A percentile compares a stretch with the other conserved stretches of the same genome.
These are phyloP conservation scores for Poeciliopsis presidionis DNA, from an alignment of 2,797 vertebrate species.

Conservation along the genomic window DNA sequence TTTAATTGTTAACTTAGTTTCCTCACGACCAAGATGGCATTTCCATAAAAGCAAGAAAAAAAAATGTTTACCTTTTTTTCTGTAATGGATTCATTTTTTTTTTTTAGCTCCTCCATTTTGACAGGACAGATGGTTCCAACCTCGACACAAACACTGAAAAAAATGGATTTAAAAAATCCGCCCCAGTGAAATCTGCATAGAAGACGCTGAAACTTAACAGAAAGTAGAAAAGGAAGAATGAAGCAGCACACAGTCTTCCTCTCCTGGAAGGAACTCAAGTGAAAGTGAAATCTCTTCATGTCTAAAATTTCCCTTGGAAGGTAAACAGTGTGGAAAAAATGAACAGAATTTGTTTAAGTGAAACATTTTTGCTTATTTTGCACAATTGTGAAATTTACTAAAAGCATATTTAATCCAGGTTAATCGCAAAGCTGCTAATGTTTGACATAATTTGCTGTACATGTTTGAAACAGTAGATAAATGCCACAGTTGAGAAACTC, in stretches of 20 bases:
- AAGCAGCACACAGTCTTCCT: slow-evolving; percentile 20
- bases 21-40: not conserved
- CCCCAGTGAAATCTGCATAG: slow-evolving; percentile 12
- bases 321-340: no score
- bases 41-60: not conserved
- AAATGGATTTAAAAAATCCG: not conserved
- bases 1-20: not conserved
- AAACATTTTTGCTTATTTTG: not conserved
- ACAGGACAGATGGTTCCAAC: slow-evolving; percentile 3
- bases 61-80: not conserved
- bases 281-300: slow-evolving; percentile 6
- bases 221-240: not conserved
- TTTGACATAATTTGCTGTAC: not conserved
- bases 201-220: slow-evolving; percentile 26
- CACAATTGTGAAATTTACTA: not conserved
- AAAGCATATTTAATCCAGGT: not conserved
- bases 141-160: slow-evolving; percentile 1
- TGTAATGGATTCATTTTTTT: not conserved
- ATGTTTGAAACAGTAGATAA: not conserved
- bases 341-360: no score
- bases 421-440: not conserved
- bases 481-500: not conserved
- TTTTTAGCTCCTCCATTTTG: not conserved
- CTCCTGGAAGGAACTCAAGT: slow-evolving; percentile 21
- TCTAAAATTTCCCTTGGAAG: not conserved